Evolutionary conservation across 2,888 invertebrate genomes (phyloP).

Genomic region (Unio delphinus): DNA sequence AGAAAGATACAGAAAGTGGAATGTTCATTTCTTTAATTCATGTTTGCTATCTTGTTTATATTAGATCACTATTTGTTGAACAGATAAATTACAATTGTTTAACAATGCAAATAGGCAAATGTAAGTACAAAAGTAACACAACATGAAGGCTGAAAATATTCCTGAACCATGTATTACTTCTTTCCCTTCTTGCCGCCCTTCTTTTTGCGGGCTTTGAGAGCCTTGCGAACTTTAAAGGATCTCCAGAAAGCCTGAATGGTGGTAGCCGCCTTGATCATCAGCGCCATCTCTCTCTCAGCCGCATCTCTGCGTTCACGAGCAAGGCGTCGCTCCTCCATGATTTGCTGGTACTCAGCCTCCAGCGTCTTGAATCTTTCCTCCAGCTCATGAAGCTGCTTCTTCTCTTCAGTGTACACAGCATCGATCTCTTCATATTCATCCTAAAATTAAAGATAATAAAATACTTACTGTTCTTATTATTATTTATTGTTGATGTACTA

Average conservation of each 20-base stretch:
- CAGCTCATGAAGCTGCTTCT: conserved; percentile 70
- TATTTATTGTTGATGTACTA: too few species aligned
- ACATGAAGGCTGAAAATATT: too few species aligned
- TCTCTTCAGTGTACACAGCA: conserved; percentile 69
- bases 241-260: conserved; percentile 72
- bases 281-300: conserved; percentile 67
- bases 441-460: conserved; percentile 39
- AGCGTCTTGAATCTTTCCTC: conserved; percentile 70
- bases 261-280: conserved; percentile 68
- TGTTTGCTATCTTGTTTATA: too few species aligned
- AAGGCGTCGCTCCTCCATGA: conserved; percentile 68
- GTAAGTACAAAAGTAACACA: too few species aligned
- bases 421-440: conserved; percentile 71
- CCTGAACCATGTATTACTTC: conserved; percentile 17
- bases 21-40: too few species aligned
- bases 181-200: conserved; percentile 61
- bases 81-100: too few species aligned
- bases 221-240: conserved; percentile 71
- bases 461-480: neutral
- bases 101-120: too few species aligned
- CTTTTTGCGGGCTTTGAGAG: conserved; percentile 68
- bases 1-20: too few species aligned
- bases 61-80: too few species aligned
- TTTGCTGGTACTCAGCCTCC: conserved; percentile 67
- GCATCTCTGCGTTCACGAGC: conserved; percentile 67